Evolutionary conservation across 2,888 invertebrate species (phyloP).

Genomic region (Campoplex nolae): DNA sequence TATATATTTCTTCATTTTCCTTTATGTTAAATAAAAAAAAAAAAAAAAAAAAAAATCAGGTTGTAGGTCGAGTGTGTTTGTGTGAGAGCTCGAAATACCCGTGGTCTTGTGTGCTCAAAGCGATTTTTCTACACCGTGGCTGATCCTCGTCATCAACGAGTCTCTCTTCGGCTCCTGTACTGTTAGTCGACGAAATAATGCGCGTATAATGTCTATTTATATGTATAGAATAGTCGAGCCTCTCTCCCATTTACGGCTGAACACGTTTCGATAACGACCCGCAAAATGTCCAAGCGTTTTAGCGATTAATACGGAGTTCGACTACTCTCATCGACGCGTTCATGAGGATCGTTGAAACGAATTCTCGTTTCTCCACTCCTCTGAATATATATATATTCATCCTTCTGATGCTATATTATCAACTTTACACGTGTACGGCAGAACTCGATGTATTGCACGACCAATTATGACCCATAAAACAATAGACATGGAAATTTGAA

Average conservation of each 20-base stretch:
- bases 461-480: constrained; percentile 33
- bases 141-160: constrained; percentile 44
- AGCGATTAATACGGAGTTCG: constrained; percentile 56
- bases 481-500: constrained; percentile 25
- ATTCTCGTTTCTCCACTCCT: constrained; percentile 8
- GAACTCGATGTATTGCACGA: constrained; percentile 6
- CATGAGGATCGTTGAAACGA: constrained; percentile 30
- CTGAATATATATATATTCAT: background rate
- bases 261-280: constrained; percentile 65
- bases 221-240: constrained; percentile 19
- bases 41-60: constrained; percentile 1
- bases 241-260: constrained; percentile 51
- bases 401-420: constrained; percentile 8
- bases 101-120: constrained; percentile 5
- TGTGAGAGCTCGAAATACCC: background rate
- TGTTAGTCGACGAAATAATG: constrained; percentile 21
- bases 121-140: constrained; percentile 43
- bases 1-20: background rate
- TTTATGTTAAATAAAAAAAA: background rate
- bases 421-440: background rate
- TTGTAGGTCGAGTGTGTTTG: background rate
- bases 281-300: constrained; percentile 55
- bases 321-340: constrained; percentile 37
- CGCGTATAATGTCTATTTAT: background rate
- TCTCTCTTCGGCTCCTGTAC: constrained; percentile 28